These are phyloP conservation scores for Araneus ventricosus DNA, from an alignment of 1,140 invertebrate genomes.

Conservation along the genomic window DNA sequence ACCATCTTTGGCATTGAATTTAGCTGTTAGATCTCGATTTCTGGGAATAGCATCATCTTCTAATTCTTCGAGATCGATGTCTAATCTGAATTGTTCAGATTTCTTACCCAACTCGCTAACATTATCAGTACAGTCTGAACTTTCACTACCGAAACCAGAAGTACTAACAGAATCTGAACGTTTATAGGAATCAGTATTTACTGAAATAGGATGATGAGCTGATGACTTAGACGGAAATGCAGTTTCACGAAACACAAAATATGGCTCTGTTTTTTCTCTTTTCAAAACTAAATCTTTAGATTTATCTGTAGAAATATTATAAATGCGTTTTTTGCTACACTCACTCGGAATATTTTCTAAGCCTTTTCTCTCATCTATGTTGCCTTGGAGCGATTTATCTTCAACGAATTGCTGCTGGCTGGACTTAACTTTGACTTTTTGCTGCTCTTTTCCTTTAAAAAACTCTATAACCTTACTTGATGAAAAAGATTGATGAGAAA, in stretches of 20 bases:
- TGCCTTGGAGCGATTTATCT: not conserved
- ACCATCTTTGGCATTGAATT: not conserved
- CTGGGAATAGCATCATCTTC: conserved; percentile 26
- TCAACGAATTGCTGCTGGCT: not conserved
- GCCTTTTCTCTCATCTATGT: not conserved
- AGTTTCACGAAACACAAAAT: not conserved
- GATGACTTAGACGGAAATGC: not conserved
- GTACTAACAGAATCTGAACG: conserved; percentile 79
- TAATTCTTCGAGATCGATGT: conserved; percentile 42
- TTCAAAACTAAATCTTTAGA: not conserved
- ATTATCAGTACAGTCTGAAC: conserved; percentile 77
- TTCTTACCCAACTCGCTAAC: conserved; percentile 65
- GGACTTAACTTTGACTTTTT: not conserved
- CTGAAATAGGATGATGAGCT: not conserved
- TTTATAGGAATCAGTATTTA: not conserved
- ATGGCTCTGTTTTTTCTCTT: not conserved
- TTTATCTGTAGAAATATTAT: not conserved
- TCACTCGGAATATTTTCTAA: not conserved
- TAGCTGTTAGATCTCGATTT: not conserved
- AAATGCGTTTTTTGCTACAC: not conserved
- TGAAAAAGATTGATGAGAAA: conserved; percentile 30
- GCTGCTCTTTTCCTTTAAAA: not conserved
- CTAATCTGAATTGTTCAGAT: not conserved
- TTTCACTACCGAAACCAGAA: conserved; percentile 79
- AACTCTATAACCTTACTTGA: not conserved